Evolutionary conservation across 1,140 invertebrate genomes (phyloP).

Genomic region (Philopotamus ludificatus): DNA sequence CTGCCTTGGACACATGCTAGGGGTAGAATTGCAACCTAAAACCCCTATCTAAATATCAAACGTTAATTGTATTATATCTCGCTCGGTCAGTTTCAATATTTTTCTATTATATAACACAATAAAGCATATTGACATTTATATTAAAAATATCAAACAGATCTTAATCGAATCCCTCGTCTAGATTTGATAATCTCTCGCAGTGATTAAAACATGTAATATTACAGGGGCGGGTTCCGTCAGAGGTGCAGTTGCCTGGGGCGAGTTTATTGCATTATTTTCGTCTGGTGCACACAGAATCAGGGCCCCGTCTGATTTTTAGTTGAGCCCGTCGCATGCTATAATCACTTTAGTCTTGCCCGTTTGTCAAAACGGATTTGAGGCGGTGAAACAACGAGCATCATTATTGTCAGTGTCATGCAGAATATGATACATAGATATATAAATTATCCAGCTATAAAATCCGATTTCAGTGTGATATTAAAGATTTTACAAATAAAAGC

Average conservation of each 20-base stretch:
- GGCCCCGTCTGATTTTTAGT: slow-evolving; percentile 1
- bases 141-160: too few relatives aligned
- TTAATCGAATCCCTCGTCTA: background rate
- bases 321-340: background rate
- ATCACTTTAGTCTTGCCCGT: slow-evolving; percentile 2
- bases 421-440: too few relatives aligned
- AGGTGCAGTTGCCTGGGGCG: background rate
- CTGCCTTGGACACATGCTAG: background rate
- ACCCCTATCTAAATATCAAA: background rate
- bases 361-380: slow-evolving; percentile 4
- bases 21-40: background rate
- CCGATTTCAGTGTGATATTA: too few relatives aligned
- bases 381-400: too few relatives aligned
- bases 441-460: too few relatives aligned
- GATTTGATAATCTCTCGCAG: slow-evolving; percentile 10
- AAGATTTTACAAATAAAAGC: too few relatives aligned
- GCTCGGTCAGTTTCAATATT: background rate
- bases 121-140: background rate
- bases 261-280: slow-evolving; percentile 18
- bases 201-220: too few relatives aligned
- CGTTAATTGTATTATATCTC: background rate
- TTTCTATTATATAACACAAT: too few relatives aligned
- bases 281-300: slow-evolving; percentile 20
- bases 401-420: too few relatives aligned
- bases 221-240: background rate